A percentile compares a stretch with the other conserved stretches of the same genome.
Conservation (phyloP, 2,113 vertebrate species). For the Lophotis ruficrista region DNA sequence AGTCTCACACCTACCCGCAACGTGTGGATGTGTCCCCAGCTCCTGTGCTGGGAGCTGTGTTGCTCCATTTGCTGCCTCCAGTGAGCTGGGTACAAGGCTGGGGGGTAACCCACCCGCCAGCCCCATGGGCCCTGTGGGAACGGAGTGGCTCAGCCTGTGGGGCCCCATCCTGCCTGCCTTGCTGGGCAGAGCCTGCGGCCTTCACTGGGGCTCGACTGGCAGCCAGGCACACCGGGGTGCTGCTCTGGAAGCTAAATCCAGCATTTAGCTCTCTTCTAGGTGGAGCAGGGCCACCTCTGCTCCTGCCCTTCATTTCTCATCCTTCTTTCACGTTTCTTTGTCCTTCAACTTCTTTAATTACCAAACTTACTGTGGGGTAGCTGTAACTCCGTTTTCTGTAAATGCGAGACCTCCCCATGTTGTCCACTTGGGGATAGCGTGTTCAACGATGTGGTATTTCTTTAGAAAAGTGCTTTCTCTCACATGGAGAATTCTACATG, state of each 20-base stretch:
- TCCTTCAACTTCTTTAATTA: neutral
- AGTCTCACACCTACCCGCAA: rapidly evolving
- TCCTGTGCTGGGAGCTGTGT: rapidly evolving
- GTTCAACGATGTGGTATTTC: neutral
- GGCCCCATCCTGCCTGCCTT: neutral
- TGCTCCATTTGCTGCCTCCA: neutral
- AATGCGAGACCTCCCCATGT: neutral
- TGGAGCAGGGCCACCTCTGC: neutral
- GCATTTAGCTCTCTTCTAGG: neutral
- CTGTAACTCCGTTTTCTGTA: neutral
- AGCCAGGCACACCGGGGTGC: neutral
- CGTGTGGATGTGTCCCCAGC: neutral
- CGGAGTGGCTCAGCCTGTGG: neutral
- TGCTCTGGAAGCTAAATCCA: neutral
- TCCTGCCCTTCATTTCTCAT: neutral
- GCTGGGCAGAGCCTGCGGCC: neutral
- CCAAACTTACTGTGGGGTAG: neutral
- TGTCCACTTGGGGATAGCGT: neutral
- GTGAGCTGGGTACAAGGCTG: neutral
- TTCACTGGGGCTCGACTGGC: neutral
- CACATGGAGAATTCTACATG: neutral
- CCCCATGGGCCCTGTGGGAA: neutral
- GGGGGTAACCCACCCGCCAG: neutral
- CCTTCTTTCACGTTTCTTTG: neutral
- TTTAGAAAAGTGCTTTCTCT: neutral